These are phyloP conservation scores for Rhabdomys dilectus DNA, from an alignment of 2,113 vertebrate species.

Conservation along the genomic window DNA sequence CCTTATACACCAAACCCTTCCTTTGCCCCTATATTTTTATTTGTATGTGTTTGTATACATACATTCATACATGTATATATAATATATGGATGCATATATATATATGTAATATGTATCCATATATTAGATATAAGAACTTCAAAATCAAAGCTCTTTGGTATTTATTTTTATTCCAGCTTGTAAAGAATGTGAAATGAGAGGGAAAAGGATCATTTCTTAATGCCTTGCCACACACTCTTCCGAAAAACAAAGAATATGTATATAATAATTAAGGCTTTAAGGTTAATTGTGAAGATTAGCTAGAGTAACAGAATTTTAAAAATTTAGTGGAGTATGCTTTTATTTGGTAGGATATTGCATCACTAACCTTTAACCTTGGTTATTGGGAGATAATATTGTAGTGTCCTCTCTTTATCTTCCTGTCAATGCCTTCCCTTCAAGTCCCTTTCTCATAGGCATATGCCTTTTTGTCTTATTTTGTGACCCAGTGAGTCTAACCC, in stretches of 20 bases:
- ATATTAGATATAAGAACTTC: not conserved
- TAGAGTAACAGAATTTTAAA: constrained; percentile 32
- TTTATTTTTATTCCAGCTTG: not conserved
- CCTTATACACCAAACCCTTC: not conserved
- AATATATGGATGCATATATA: no score
- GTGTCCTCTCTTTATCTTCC: not conserved
- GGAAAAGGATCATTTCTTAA: not conserved
- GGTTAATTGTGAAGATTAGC: constrained; percentile 22
- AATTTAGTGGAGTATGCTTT: not conserved
- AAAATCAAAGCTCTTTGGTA: not conserved
- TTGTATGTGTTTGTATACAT: not conserved
- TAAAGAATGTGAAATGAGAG: not conserved
- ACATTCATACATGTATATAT: not conserved
- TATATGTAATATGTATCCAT: not conserved
- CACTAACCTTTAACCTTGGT: constrained; percentile 9
- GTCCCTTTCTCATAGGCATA: not conserved
- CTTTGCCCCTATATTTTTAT: not conserved
- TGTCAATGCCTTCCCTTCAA: not conserved
- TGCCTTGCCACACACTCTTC: no score
- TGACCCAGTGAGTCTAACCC: not conserved
- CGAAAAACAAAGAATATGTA: not conserved
- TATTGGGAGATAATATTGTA: not conserved
- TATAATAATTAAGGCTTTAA: constrained; percentile 28
- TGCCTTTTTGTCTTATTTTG: not conserved
- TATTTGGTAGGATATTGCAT: constrained; percentile 41